These are phyloP conservation scores for Heliothis subflexa DNA, from an alignment of 1,140 invertebrate genomes.

Conservation along the genomic window DNA sequence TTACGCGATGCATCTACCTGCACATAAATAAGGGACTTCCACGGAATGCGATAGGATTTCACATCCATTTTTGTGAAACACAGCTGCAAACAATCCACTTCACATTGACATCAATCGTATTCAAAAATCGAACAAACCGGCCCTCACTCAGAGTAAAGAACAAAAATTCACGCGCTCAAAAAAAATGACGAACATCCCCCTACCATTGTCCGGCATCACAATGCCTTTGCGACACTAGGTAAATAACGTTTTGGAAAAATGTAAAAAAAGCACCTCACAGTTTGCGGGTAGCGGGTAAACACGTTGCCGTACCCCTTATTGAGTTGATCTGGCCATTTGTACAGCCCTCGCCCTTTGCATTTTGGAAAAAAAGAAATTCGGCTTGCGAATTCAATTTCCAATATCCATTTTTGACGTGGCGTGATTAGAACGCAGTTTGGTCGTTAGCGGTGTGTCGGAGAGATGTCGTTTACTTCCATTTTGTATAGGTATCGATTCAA, in stretches of 20 bases:
- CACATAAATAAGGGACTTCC: background rate
- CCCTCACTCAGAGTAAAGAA: slow-evolving; percentile 61
- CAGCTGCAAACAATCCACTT: slow-evolving; percentile 21
- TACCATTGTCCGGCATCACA: slow-evolving; percentile 78
- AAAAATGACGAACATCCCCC: slow-evolving; percentile 70
- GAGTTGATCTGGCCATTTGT: slow-evolving; percentile 84
- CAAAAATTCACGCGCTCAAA: slow-evolving; percentile 62
- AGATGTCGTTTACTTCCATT: slow-evolving; percentile 63
- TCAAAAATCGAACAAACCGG: slow-evolving; percentile 59
- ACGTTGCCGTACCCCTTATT: slow-evolving; percentile 80
- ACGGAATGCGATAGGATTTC: background rate
- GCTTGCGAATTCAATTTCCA: slow-evolving; percentile 80
- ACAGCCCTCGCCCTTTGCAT: slow-evolving; percentile 73
- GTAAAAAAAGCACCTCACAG: slow-evolving; percentile 74
- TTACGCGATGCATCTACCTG: background rate
- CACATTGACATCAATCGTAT: slow-evolving; percentile 57
- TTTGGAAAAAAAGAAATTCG: slow-evolving; percentile 70
- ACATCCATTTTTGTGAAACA: background rate
- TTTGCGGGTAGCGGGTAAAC: slow-evolving; percentile 84
- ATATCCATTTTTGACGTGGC: slow-evolving; percentile 85
- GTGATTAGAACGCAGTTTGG: slow-evolving; percentile 84
- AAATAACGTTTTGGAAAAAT: slow-evolving; percentile 83
- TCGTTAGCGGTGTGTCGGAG: slow-evolving; percentile 74
- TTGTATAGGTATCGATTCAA: slow-evolving; percentile 56
- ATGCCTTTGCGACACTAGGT: slow-evolving; percentile 83